Percentiles rank a stretch among this genome's conserved stretches.
phyloP scores from a whole-genome alignment of 2,888 invertebrate species.

The Polyploca ridens region DNA sequence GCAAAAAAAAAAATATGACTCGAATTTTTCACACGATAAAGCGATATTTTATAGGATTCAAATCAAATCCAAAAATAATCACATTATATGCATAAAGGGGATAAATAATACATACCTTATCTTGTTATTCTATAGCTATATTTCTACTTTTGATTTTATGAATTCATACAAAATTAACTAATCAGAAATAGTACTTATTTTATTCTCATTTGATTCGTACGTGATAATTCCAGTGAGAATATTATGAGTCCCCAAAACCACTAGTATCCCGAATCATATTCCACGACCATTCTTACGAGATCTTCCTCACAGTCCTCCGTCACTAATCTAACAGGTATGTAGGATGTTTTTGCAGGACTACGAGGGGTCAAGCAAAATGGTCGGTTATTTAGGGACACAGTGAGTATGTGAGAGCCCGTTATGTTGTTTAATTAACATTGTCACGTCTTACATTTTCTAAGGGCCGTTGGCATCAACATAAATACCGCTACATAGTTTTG shows the following conservation, averaged over 20 bases:
- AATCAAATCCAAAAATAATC: no score
- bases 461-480: conserved; percentile 29
- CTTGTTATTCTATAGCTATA: no score
- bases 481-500: conserved; percentile 22
- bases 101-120: no score
- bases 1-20: no score
- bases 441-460: conserved; percentile 54
- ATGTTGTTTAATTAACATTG: conserved; percentile 67
- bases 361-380: conserved; percentile 52
- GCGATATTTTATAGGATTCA: no score
- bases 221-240: conserved; percentile 22
- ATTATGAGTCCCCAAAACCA: conserved; percentile 22
- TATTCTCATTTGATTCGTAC: neutral
- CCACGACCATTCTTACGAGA: conserved; percentile 61
- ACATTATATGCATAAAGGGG: no score
- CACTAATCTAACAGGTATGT: conserved; percentile 19
- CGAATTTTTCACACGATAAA: no score
- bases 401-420: conserved; percentile 50
- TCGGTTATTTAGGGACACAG: conserved; percentile 38
- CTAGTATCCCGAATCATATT: conserved; percentile 45
- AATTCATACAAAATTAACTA: no score
- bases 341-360: conserved; percentile 27
- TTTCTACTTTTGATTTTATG: no score
- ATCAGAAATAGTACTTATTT: no score
- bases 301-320: conserved; percentile 33